Conservation (phyloP, 2,797 vertebrate genomes). For the Falco rusticolus region DNA sequence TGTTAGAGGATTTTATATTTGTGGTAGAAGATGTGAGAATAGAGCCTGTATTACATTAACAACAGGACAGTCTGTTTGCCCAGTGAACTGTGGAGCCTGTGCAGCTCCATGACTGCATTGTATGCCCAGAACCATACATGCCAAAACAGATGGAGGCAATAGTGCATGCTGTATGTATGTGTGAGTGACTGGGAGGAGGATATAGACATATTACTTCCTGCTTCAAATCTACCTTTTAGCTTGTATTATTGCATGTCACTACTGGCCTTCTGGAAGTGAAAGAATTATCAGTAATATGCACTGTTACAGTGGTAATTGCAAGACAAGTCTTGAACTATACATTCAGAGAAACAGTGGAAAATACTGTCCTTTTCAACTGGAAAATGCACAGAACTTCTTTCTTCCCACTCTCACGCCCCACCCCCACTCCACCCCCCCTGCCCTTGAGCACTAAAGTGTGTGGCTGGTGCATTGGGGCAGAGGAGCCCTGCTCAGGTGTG, state of each 20-base stretch:
- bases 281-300: too few relatives aligned
- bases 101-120: accelerated
- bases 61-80: not conserved
- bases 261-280: not conserved
- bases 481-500: not conserved
- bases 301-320: not conserved
- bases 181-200: accelerated
- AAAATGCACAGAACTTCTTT: not conserved
- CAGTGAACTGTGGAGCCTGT: not conserved
- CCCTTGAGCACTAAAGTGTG: too few relatives aligned
- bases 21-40: not conserved
- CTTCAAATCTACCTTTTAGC: not conserved
- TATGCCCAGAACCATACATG: not conserved
- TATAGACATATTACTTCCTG: accelerated
- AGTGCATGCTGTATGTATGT: accelerated
- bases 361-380: not conserved
- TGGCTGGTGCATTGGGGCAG: not conserved
- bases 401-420: too few relatives aligned
- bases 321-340: not conserved
- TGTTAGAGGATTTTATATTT: not conserved
- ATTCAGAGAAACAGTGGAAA: not conserved
- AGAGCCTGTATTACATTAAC: not conserved
- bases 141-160: not conserved
- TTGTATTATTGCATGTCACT: not conserved
- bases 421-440: too few relatives aligned